A percentile compares a stretch with the other conserved stretches of the same genome.
Conservation (phyloP, 1,140 invertebrate species). For the Papilio helenus region DNA sequence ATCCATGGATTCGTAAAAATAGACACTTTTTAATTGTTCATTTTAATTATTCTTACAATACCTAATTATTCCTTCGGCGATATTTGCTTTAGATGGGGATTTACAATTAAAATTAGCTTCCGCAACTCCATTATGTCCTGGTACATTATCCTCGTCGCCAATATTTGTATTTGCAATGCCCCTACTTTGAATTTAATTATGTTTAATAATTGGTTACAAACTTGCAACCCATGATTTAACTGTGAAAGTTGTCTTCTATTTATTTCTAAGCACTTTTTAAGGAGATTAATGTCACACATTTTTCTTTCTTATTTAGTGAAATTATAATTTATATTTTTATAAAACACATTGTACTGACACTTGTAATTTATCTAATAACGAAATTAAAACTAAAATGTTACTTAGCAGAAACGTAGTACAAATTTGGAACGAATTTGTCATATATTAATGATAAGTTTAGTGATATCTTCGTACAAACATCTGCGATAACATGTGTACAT, state of each 20-base stretch:
- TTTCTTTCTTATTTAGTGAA: conserved; percentile 13
- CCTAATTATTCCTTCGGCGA: conserved; percentile 27
- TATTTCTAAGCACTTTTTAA: conserved; percentile 51
- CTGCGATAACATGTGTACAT: conserved; percentile 9
- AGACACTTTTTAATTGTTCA: not conserved
- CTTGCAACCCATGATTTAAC: conserved; percentile 53
- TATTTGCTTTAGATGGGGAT: conserved; percentile 54
- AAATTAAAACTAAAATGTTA: not conserved
- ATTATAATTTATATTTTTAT: not conserved
- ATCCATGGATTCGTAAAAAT: not conserved
- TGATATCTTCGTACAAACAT: conserved; percentile 11
- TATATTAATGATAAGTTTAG: conserved; percentile 32
- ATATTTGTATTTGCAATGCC: conserved; percentile 56
- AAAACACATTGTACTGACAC: not conserved
- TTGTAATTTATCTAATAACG: conserved; percentile 4
- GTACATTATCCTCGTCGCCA: conserved; percentile 56
- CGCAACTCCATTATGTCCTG: conserved; percentile 65
- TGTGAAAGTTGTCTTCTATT: conserved; percentile 54
- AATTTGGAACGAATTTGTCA: conserved; percentile 26
- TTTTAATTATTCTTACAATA: not conserved
- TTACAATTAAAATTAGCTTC: conserved; percentile 53
- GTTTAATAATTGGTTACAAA: conserved; percentile 50
- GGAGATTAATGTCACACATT: conserved; percentile 43
- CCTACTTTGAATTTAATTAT: conserved; percentile 56
- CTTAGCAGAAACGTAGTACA: not conserved